Percentiles rank a stretch among this genome's conserved stretches.
phyloP scores from a whole-genome alignment of 1,140 invertebrate genomes.

The Cydia amplana region DNA sequence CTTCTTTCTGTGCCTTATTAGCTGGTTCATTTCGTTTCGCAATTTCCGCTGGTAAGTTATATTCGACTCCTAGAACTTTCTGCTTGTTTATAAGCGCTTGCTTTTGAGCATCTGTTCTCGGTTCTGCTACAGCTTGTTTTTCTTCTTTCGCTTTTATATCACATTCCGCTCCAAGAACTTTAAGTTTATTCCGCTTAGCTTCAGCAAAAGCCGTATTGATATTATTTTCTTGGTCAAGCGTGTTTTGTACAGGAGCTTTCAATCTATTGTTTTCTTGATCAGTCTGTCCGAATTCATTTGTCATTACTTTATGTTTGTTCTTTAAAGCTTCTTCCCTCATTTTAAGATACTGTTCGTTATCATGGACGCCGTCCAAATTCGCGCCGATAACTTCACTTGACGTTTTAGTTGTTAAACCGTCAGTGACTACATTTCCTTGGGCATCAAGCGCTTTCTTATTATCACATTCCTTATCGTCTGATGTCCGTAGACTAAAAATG shows the following conservation, averaged over 20 bases:
- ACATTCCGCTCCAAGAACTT: slow-evolving; percentile 62
- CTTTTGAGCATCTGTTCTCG: slow-evolving; percentile 63
- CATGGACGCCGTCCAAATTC: slow-evolving; percentile 50
- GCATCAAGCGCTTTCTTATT: slow-evolving; percentile 62
- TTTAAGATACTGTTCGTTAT: slow-evolving; percentile 59
- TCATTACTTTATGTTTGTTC: slow-evolving; percentile 72
- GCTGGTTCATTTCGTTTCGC: slow-evolving; percentile 48
- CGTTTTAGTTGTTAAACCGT: slow-evolving; percentile 46
- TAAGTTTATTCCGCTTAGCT: slow-evolving; percentile 62
- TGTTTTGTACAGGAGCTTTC: slow-evolving; percentile 43
- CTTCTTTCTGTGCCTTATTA: slow-evolving; percentile 63
- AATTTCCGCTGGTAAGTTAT: slow-evolving; percentile 54
- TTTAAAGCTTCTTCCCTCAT: slow-evolving; percentile 60
- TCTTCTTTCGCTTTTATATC: slow-evolving; percentile 38
- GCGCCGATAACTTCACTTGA: slow-evolving; percentile 66
- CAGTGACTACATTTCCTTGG: slow-evolving; percentile 64
- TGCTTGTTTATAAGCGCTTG: slow-evolving; percentile 65
- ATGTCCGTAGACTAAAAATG: slow-evolving; percentile 57
- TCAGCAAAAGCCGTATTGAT: slow-evolving; percentile 50
- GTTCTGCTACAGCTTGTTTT: slow-evolving; percentile 43
- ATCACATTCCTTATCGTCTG: slow-evolving; percentile 52
- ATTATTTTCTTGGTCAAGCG: slow-evolving; percentile 66
- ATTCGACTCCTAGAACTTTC: slow-evolving; percentile 69
- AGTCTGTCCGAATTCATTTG: slow-evolving; percentile 64
- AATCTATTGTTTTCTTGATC: slow-evolving; percentile 65